Conservation (phyloP, 2,888 invertebrate species). For the Caenorhabditis uteleia region DNA sequence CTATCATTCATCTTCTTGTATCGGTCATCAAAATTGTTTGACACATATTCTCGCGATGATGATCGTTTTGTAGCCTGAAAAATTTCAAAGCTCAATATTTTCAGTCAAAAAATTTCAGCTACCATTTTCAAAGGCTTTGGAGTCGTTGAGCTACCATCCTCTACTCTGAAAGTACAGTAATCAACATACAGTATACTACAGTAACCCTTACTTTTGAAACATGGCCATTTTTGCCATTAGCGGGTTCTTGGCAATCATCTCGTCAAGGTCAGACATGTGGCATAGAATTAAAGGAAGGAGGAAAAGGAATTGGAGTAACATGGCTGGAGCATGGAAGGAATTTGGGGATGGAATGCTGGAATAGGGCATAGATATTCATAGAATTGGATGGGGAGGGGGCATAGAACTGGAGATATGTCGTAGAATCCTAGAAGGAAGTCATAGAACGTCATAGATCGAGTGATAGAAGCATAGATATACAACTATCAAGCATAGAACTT, state of each 20-base stretch:
- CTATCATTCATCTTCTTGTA: conserved; percentile 14
- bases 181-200: not conserved
- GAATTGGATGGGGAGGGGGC: too few relatives aligned
- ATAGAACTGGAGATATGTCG: too few relatives aligned
- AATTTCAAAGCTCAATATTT: conserved; percentile 1
- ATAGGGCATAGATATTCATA: too few relatives aligned
- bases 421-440: too few relatives aligned
- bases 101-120: conserved; percentile 6
- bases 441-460: too few relatives aligned
- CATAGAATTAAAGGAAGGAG: too few relatives aligned
- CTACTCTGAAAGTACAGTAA: conserved; percentile 5
- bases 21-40: conserved; percentile 21
- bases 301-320: too few relatives aligned
- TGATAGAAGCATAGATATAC: too few relatives aligned
- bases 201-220: conserved; percentile 8
- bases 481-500: too few relatives aligned
- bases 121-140: too few relatives aligned
- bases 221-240: conserved; percentile 26
- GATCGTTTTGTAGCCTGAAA: conserved; percentile 27
- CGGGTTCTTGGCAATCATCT: conserved; percentile 22
- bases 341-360: too few relatives aligned
- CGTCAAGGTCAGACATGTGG: not conserved
- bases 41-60: conserved; percentile 11
- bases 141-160: conserved; percentile 2
- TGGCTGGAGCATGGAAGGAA: too few relatives aligned